phyloP scores from a whole-genome alignment of 2,888 invertebrate genomes.

The Petrophora chlorosata region DNA sequence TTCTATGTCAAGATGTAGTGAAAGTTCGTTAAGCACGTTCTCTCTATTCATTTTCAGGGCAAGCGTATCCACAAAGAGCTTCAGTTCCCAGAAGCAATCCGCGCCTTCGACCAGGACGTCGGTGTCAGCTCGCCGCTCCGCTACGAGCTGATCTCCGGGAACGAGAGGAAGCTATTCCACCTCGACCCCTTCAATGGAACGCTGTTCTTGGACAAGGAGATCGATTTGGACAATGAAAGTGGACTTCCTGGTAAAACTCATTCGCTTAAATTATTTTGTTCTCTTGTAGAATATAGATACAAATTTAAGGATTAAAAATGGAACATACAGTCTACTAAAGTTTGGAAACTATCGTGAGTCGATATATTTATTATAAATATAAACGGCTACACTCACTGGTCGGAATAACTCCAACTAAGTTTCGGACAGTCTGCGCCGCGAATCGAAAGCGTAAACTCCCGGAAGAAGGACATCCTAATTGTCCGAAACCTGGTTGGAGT shows the following conservation, averaged over 20 bases:
- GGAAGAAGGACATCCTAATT: too few relatives aligned
- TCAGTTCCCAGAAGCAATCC: conserved; percentile 87
- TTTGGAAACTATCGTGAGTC: too few relatives aligned
- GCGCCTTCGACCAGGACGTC: conserved; percentile 91
- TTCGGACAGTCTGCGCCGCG: too few relatives aligned
- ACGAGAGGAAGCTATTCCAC: conserved; percentile 89
- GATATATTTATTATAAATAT: too few relatives aligned
- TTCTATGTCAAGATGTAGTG: not conserved
- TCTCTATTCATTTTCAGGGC: conserved; percentile 77
- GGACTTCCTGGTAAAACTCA: conserved; percentile 83
- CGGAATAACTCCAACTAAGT: too few relatives aligned
- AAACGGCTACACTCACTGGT: too few relatives aligned
- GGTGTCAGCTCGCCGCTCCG: conserved; percentile 89
- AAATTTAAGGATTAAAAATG: too few relatives aligned
- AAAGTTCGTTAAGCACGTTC: not conserved
- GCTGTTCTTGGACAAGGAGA: conserved; percentile 90
- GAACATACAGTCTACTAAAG: too few relatives aligned
- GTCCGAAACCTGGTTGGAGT: too few relatives aligned
- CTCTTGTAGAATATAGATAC: too few relatives aligned
- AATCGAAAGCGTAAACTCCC: too few relatives aligned
- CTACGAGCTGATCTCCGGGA: conserved; percentile 92
- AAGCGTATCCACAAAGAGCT: conserved; percentile 88
- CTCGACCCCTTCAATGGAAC: conserved; percentile 89
- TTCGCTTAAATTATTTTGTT: too few relatives aligned
- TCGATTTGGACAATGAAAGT: conserved; percentile 90